Base-by-base conservation (phyloP, 2,888 invertebrate species). In the Saturnia japonica region DNA sequence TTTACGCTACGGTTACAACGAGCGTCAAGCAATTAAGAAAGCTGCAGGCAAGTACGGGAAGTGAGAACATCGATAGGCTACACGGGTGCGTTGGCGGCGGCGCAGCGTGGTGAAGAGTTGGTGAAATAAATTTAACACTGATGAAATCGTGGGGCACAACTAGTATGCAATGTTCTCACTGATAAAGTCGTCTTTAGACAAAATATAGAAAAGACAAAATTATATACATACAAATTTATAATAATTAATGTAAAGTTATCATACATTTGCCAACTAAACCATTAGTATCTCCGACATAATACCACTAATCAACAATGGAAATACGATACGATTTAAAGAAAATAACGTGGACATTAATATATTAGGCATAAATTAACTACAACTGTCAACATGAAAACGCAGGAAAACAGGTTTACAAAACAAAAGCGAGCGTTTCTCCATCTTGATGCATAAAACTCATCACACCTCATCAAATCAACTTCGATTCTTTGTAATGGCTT, bases 381-480 rank as follows among this genome's bases (percentile, higher is more conserved):
- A 60, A 60, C 25, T 60, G 28, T 60, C 28, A 28, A 25, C 47
- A 51, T 19, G 47, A 51, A 51, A 51, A 9, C 43, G 14, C 43
- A 51, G 47, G 19, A 19, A 51, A 51, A 57, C 22, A 25, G 57
- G 57, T 57, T 25, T 51, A 72, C 72, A 43, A 72, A 78, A 72
- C 57, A 70, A 75, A 74, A 76, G 62, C 43, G 19, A 40, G 19
- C n/a, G 40, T 40, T 67, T 64, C 68, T 72, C 43, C 60, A 72
- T 66, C 68, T 66, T 70, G 64, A 76, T 72, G 68, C 75, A 71
- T 72, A 71, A 73, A 72, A 47, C 47, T 68, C 57, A 62, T 71
- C 72, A 68, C 60, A 70, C 60, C 69, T 43, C 72, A 68, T 69
- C 68, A 54, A 71, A 68, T 71, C 70, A 67, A 71, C 67, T 70